Evolutionary conservation across 2,888 invertebrate species (phyloP), one percentile per base, ranked within the genome.

Genomic region (Vannuccia rotundouncinata): DNA sequence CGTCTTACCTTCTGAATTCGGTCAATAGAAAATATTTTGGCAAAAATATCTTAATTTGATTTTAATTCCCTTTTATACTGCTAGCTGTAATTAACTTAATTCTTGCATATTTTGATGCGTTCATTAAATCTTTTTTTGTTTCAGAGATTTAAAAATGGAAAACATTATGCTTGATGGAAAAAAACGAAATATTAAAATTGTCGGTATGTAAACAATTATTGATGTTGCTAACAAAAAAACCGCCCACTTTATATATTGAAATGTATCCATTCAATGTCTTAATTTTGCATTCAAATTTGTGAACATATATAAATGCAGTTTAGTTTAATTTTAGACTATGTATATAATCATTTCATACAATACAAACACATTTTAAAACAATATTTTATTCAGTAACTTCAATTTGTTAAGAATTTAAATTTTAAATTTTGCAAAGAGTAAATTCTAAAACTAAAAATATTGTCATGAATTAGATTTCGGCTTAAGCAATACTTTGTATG

Each of bases 121-220:
- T 17, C 45, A 17, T 45, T 45, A 5, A 17, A 17, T 45, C 17
- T 66, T 66, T 22, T 5, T n/a, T 66, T 66, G 5, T 85, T 85
- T 29, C 85, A 92, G 92, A 81, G 92, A 93, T 87, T 87, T 92
- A 82, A 92, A 93, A 89, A 92, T 92, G 92, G 92, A 92, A 85
- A 92, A 93, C 85, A 92, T 92, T 82, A 92, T 92, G 91, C 85
- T 92, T 84, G 92, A 92, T 85, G 88, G 90, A 29, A 89, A 91
- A 30, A 91, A 91, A 84, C 91, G 91, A 84, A 91, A 91, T 85
- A 91, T 92, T 84, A 92, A 92, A 89, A 91, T 92, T 83, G 92
- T 92, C 77, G 92, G 91, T 91, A 84, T 85, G 66, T 66, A 66
- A 5, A 5, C 17, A 45, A 5, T 45, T 45, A 10, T 45, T 45